Evolutionary conservation across 1,140 invertebrate genomes (phyloP), one percentile per base, ranked within the genome.

Genomic region (Apis dorsata): DNA sequence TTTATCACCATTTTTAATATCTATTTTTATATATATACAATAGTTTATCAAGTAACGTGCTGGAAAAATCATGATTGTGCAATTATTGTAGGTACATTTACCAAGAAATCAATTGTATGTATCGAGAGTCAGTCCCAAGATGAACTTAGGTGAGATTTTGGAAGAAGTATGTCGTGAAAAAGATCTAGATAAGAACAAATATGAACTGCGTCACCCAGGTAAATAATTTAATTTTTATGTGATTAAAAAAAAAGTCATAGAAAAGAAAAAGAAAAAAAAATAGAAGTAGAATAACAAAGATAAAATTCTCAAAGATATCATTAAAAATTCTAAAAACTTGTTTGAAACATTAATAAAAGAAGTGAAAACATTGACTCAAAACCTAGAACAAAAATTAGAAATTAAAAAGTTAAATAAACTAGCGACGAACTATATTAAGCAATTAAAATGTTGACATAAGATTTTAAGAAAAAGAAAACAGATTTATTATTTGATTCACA

Each of bases 101-200:
- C 97, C 97, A 17, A 95, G 96, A 74, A 97, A 97, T 92, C 97
- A 98, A 93, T 94, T 98, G 44, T 97, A 96, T 91, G 97, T 97
- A 1, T 95, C 95, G 60, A 93, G 97, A 85, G 96, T 97, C 79
- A 95, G 96, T 91, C 95, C 96, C 74, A 95, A 96, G 92, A 95
- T 95, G 77, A 93, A 95, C 66, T 91, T 98, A 59, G 94, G 95
- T 75, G 95, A 97, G 88, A 95, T 97, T 68, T 94, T 97, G 84
- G 93, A 94, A 49, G 95, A 96, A 91, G 96, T 97, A 10, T 98
- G 97, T 89, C 94, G 95, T n/a, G 97, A 98, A 89, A 98, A 97
- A 91, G 95, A 96, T 92, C 92, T 98, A 80, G 97, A 98, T 91
- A 94, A 95, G 19, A 91, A 94, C 44, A 96, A 96, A 90, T 97